These are phyloP conservation scores for Drosophila ustulata DNA, from an alignment of 2,888 invertebrate genomes.

Conservation along the genomic window DNA sequence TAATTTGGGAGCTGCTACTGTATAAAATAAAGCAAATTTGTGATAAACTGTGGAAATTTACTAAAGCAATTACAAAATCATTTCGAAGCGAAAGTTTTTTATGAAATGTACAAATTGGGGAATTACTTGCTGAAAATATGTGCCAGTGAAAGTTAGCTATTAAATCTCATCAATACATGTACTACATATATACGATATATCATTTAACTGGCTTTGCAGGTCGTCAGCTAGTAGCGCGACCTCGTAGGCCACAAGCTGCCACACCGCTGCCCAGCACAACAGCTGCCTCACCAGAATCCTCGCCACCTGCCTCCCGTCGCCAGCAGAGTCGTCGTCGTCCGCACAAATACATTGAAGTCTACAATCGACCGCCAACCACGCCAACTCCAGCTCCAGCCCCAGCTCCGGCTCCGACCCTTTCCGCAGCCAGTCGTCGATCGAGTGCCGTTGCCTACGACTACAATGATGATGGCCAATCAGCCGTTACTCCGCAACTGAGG, in stretches of 20 bases:
- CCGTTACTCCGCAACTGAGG: background rate
- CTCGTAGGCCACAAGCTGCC: conserved; percentile 67
- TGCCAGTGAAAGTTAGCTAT: too few species aligned
- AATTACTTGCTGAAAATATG: too few species aligned
- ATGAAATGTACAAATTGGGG: too few species aligned
- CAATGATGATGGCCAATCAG: conserved; percentile 88
- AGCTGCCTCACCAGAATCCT: conserved; percentile 36
- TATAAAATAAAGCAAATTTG: too few species aligned
- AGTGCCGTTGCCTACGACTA: conserved; percentile 87
- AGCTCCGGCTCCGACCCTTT: conserved; percentile 26
- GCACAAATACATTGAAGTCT: conserved; percentile 79
- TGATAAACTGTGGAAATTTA: too few species aligned
- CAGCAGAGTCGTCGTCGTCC: conserved; percentile 79
- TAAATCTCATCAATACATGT: too few species aligned
- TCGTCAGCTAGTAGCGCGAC: conserved; percentile 65
- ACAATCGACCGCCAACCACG: conserved; percentile 80
- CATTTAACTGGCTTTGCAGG: conserved; percentile 32
- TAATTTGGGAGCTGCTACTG: too few species aligned
- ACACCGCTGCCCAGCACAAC: conserved; percentile 62
- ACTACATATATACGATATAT: too few species aligned
- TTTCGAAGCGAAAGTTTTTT: too few species aligned
- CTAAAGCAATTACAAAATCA: too few species aligned
- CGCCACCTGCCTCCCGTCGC: conserved; percentile 58
- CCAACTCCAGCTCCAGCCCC: conserved; percentile 30
- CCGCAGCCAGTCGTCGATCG: conserved; percentile 11